A percentile compares a stretch with the other conserved stretches of the same genome.
These are phyloP conservation scores for Stegana nigrithorax DNA, from an alignment of 2,888 invertebrate genomes.

Conservation along the genomic window DNA sequence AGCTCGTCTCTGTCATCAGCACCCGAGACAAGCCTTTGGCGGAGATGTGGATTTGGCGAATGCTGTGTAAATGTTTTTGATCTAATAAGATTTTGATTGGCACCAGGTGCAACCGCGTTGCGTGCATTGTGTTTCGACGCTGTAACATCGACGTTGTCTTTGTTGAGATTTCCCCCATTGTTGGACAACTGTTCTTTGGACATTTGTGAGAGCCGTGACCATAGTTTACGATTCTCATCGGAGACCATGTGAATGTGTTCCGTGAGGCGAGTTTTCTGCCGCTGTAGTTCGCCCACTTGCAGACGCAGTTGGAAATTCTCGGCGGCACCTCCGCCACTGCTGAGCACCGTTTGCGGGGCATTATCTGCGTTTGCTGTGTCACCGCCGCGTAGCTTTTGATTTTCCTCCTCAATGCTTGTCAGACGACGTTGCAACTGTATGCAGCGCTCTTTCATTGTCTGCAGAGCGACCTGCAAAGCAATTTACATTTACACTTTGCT, in stretches of 20 bases:
- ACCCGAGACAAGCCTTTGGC: constrained; percentile 70
- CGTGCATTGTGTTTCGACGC: constrained; percentile 21
- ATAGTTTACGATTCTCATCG: constrained; percentile 82
- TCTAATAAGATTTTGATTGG: constrained; percentile 69
- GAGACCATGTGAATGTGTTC: constrained; percentile 86
- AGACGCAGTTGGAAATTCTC: constrained; percentile 71
- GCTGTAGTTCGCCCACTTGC: constrained; percentile 77
- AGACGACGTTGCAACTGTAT: constrained; percentile 80
- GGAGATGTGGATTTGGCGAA: constrained; percentile 72
- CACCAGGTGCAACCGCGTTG: constrained; percentile 30
- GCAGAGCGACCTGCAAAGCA: constrained; percentile 77
- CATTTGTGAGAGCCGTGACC: constrained; percentile 78
- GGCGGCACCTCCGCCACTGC: constrained; percentile 45
- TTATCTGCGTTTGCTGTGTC: not conserved
- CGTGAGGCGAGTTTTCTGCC: constrained; percentile 81
- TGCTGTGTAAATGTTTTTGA: constrained; percentile 79
- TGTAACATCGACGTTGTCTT: constrained; percentile 23
- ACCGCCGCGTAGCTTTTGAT: constrained; percentile 72
- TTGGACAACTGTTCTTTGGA: constrained; percentile 71
- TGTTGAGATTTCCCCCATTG: constrained; percentile 21
- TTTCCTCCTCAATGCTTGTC: constrained; percentile 80
- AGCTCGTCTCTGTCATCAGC: constrained; percentile 73
- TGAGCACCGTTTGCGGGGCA: not conserved
- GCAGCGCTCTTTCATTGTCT: constrained; percentile 86
- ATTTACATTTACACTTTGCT: too few relatives aligned